Base-by-base conservation (phyloP, 2,797 vertebrate genomes). In the Zalophus californianus region DNA sequence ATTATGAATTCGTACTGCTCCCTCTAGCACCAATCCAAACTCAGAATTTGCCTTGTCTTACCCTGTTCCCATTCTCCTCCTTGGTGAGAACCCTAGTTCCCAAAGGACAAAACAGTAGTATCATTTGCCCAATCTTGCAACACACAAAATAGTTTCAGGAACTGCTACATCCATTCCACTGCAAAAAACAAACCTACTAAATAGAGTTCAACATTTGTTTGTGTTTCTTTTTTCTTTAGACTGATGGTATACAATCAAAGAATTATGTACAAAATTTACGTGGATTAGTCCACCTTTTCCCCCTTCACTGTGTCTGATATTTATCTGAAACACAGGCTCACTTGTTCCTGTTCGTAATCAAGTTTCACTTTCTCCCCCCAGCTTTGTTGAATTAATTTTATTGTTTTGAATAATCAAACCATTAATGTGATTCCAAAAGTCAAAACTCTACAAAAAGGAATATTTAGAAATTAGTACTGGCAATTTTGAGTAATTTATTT, bases 371-470 rank as follows among this genome's bases (percentile, higher is more conserved):
- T 20, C 1, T 41, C 12, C 5, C 14, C 9, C 44, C 23, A 44
- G 11, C 8, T 93, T 83, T 50, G 25, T 35, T 64, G 54, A 73
- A 86, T 38, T 64, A 54, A 82, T 93, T 56, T 96, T 92, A 87
- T 77, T 90, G 35, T 80, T 91, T 50, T 86, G 18, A 73, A 41
- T 16, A 60, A 27, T 13, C n/a, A 91, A 93, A 79, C 73, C 27
- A 35, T n/a, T 50, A 84, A 2, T 32, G 52, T 4, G 20, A 79
- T 91, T 79, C 35, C 68, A 75, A 91, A 95, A 70, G 66, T 75
- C 72, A 89, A 91, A 92, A 58, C 38, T 79, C 48, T 66, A 90
- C 20, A 38, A 82, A 68, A 84, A 91, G 27, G 5, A 92, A 70
- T 50, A 35, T 23, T 90, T n/a, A 60, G 54, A 75, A 93, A 91